Conservation (phyloP, 2,888 invertebrate genomes). For the Camponotus fellah region DNA sequence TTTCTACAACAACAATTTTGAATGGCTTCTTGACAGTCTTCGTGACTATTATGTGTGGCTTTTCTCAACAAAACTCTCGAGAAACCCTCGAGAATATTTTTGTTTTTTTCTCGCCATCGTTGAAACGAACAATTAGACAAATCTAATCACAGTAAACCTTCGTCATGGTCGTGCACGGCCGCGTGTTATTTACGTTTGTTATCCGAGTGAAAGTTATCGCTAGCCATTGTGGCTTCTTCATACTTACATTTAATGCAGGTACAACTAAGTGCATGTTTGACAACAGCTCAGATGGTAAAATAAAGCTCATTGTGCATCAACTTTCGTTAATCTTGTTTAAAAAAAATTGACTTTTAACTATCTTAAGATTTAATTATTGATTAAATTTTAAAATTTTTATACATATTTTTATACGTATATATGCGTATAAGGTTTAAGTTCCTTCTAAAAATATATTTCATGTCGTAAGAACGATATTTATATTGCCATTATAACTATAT, state of each 20-base stretch:
- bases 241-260: slow-evolving; percentile 9
- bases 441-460: not conserved
- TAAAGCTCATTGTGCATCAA: not conserved
- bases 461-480: not conserved
- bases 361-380: slow-evolving; percentile 2
- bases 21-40: not conserved
- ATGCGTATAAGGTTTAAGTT: not conserved
- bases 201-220: slow-evolving; percentile 69
- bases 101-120: not conserved
- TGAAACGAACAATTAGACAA: slow-evolving; percentile 44
- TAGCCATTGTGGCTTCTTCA: slow-evolving; percentile 57
- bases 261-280: slow-evolving; percentile 24
- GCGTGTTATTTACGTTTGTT: slow-evolving; percentile 69
- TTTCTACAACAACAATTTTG: slow-evolving; percentile 13
- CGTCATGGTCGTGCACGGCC: slow-evolving; percentile 40
- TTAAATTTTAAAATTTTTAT: not conserved
- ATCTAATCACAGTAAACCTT: slow-evolving; percentile 49
- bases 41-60: slow-evolving; percentile 19
- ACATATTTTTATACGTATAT: not conserved
- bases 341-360: not conserved
- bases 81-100: not conserved
- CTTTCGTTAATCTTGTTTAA: not conserved
- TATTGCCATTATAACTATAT: no score
- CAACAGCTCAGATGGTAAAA: slow-evolving; percentile 10
- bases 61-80: not conserved